Evolutionary conservation across 2,888 invertebrate genomes (phyloP), one percentile per base, ranked within the genome.

Genomic region (Drosophila anomalata): DNA sequence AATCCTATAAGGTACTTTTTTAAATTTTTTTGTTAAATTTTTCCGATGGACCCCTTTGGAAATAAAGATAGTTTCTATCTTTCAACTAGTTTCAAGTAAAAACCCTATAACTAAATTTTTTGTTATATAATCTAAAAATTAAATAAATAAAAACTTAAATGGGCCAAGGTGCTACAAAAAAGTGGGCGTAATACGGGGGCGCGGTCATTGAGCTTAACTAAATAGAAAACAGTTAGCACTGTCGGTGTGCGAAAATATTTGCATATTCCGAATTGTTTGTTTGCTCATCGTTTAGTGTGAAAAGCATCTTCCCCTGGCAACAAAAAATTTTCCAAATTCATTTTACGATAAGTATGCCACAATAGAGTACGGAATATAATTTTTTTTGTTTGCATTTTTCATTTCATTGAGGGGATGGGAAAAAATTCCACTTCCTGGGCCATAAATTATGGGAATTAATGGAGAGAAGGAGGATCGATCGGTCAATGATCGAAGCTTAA

Each of bases 231-330:
- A 50, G 22, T 67, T 67, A 56, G 44, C 68, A 67, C 66, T 36
- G 29, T 44, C 50, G 67, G 42, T 50, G 42, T 7, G 44, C 56
- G 56, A 67, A 55, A 67, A 67, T 67, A 67, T 67, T 67, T 67
- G 17, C 56, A 46, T 17, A 39, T 24, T 31, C 39, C 6, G 29
- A 41, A 29, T 47, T 36, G 54, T 39, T 46, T 42, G n/a, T 66
- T 29, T 47, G 33, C 9, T 17, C 17, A 42, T 9, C 17, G 3
- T 9, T 42, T 17, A 20, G 17, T 42, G 17, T 3, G 14, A 42
- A 14, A 17, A 42, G 9, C 33, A 33, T 33, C 33, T 42, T 14
- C 20, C 42, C 42, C 39, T 39, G 42, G 42, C 20, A 42, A 42
- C 39, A 11, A 14, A 39, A 39, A n/a, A 5, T 39, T 60, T 60